These are phyloP conservation scores for Carassius carassius DNA, from an alignment of 2,113 vertebrate genomes.

Conservation along the genomic window DNA sequence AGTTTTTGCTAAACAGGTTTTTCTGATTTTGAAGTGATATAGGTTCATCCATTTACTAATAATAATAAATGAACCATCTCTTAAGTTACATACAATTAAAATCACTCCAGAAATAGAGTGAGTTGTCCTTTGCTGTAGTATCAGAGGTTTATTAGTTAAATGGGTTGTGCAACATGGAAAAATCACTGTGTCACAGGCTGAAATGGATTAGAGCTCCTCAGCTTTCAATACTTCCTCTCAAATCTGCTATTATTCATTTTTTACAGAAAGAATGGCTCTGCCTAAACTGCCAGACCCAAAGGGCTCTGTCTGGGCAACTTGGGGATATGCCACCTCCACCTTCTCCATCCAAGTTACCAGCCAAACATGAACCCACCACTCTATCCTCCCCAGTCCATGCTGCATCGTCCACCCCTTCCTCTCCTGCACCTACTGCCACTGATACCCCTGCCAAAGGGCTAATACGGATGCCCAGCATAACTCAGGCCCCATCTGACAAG, in stretches of 20 bases:
- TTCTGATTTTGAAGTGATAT: conserved; percentile 61
- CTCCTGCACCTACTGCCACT: conserved; percentile 52
- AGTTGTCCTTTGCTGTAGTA: conserved; percentile 38
- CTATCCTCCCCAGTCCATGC: conserved; percentile 48
- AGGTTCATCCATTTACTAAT: conserved; percentile 64
- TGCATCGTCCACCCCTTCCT: conserved; percentile 37
- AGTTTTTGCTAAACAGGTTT: conserved; percentile 41
- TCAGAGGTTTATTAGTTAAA: neutral
- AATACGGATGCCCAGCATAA: conserved; percentile 39
- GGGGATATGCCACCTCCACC: conserved; percentile 77
- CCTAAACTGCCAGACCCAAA: conserved; percentile 95
- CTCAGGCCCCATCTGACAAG: conserved; percentile 55
- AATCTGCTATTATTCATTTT: conserved; percentile 17
- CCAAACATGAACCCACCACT: conserved; percentile 59
- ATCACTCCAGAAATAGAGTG: conserved; percentile 62
- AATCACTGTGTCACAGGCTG: too few species aligned
- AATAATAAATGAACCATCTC: conserved; percentile 64
- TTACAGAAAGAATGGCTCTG: conserved; percentile 97
- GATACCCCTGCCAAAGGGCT: conserved; percentile 56
- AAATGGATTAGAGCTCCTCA: neutral
- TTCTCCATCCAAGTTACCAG: conserved; percentile 72
- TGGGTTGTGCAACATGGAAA: neutral
- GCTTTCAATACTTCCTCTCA: conserved; percentile 5
- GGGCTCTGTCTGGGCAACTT: conserved; percentile 89
- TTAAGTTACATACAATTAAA: conserved; percentile 62